Conservation (phyloP, 2,888 invertebrate genomes). For the Sarcophaga subvicina region DNA sequence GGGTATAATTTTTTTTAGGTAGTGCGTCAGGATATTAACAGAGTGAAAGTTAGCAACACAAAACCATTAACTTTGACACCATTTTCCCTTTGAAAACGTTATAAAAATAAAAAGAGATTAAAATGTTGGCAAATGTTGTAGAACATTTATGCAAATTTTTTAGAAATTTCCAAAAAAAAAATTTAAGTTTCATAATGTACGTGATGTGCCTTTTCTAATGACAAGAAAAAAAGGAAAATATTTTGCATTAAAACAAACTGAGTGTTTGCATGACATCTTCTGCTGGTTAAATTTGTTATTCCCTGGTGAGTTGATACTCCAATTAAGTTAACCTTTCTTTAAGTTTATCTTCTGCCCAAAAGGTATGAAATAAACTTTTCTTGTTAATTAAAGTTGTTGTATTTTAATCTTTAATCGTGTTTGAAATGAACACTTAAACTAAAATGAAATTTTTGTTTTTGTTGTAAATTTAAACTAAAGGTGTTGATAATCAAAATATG, state of each 20-base stretch:
- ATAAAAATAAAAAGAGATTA: not conserved
- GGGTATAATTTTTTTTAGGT: slow-evolving; percentile 23
- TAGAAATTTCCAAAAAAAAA: not conserved
- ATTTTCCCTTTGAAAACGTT: not conserved
- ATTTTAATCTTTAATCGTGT: slow-evolving; percentile 7
- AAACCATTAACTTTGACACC: slow-evolving; percentile 25
- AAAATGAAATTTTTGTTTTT: not conserved
- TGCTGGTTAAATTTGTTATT: not conserved
- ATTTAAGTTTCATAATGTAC: not conserved
- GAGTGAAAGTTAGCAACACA: slow-evolving; percentile 44
- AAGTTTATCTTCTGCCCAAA: slow-evolving; percentile 6
- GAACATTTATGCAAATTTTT: slow-evolving; percentile 11
- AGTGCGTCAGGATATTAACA: slow-evolving; percentile 59
- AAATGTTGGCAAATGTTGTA: not conserved
- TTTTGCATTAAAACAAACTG: too few species aligned
- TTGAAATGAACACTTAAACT: not conserved
- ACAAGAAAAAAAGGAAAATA: not conserved
- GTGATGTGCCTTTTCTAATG: not conserved
- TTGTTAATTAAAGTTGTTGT: slow-evolving; percentile 15
- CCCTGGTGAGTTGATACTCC: not conserved
- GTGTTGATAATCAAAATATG: too few species aligned
- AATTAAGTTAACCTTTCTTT: slow-evolving; percentile 7
- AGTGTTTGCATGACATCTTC: too few species aligned
- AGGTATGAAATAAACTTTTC: not conserved
- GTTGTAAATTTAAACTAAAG: too few species aligned